These are phyloP conservation scores for Anser brachyrhynchus DNA, from an alignment of 2,113 vertebrate species.

Conservation along the genomic window DNA sequence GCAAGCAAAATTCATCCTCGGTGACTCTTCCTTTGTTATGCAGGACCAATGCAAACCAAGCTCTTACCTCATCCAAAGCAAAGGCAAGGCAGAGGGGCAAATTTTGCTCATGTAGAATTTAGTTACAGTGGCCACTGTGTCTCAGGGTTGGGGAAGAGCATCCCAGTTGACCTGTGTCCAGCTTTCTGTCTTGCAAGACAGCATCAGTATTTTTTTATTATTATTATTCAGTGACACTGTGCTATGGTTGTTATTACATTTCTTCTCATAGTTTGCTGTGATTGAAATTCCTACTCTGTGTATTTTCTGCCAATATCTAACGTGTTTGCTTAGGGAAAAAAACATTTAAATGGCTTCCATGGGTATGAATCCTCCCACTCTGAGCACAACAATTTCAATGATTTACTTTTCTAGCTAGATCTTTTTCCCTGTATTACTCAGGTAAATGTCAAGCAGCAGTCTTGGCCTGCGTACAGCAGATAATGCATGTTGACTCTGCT, in stretches of 20 bases:
- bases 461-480: background rate
- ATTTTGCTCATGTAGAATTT: background rate
- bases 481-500: background rate
- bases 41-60: background rate
- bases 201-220: background rate
- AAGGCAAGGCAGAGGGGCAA: background rate
- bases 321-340: background rate
- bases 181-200: background rate
- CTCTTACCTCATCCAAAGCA: background rate
- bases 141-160: background rate
- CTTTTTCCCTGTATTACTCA: background rate
- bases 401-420: background rate
- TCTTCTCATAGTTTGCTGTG: background rate
- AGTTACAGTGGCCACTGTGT: background rate
- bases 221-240: background rate
- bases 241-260: background rate
- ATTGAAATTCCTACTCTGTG: background rate
- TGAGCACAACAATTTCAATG: background rate
- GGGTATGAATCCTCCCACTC: background rate
- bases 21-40: background rate
- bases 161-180: background rate
- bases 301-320: background rate
- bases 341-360: background rate
- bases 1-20: background rate
- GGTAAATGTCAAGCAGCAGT: constrained; percentile 9